These are phyloP conservation scores for Sycobia sp. DNA, from an alignment of 1,140 invertebrate genomes.

Conservation along the genomic window DNA sequence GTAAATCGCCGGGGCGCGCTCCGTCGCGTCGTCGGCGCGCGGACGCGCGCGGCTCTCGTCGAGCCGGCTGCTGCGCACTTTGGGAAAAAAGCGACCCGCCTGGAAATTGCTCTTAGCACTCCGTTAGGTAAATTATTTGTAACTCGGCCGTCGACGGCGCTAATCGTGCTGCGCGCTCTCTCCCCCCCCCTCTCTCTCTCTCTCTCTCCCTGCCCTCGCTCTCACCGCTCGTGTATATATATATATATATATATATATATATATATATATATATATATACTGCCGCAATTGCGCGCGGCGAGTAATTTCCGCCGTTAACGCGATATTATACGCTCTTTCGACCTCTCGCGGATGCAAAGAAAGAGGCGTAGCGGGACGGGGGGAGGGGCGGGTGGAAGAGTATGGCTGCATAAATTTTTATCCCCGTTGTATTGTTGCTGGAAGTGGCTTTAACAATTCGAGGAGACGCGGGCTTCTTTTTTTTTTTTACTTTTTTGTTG, in stretches of 20 bases:
- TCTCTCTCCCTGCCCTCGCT: too few species aligned
- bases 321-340: not conserved
- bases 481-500: too few species aligned
- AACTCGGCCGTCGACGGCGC: not conserved
- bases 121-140: slow-evolving; percentile 34
- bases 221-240: too few species aligned
- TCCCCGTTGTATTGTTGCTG: not conserved
- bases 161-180: slow-evolving; percentile 17
- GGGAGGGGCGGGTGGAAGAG: too few species aligned
- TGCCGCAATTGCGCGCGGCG: not conserved
- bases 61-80: too few species aligned
- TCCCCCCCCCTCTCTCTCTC: too few species aligned
- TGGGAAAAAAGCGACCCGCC: slow-evolving; percentile 10
- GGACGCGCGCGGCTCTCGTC: not conserved
- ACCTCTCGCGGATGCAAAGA: not conserved
- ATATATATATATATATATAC: too few species aligned
- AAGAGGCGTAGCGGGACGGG: too few species aligned
- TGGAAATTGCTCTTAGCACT: slow-evolving; percentile 27
- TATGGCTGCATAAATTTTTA: slow-evolving; percentile 16
- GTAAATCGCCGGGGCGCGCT: slow-evolving; percentile 31
- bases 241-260: too few species aligned
- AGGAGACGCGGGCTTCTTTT: not conserved
- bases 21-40: not conserved
- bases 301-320: slow-evolving; percentile 17
- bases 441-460: not conserved